Base-by-base conservation (phyloP, 1,140 invertebrate genomes). In the Listronotus bonariensis region DNA sequence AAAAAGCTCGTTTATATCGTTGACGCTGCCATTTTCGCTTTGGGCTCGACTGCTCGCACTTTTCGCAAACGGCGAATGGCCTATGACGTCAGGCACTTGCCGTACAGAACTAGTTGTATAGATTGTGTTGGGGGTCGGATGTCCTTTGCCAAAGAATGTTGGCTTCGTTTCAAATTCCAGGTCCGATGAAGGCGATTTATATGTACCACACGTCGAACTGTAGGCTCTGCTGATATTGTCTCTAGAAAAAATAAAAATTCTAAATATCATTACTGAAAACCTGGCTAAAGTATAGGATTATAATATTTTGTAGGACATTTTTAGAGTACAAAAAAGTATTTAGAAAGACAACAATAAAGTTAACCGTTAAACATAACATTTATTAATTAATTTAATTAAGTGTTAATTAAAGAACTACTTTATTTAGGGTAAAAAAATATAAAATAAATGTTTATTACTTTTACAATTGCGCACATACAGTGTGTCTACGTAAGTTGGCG, bases 11-110 rank as follows among this genome's bases (percentile, higher is more conserved):
- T 72, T 74, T 57, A 76, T 71, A 70, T 83, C 81, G 49, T 62
- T 69, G 17, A 72, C 63, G 67, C 75, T 78, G 17, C 73, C 74
- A 14, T 71, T 72, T 62, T 74, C 72, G 56, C 74, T 76, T 51
- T 71, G 76, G 8, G 75, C 70, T 53, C 51, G 52, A 60, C 78
- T 78, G 38, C 17, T 46, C 14, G 26, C 34, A 20, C 18, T 58
- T 10, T 49, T 82, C 14, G 12, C 10, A n/a, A 11, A 80, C 41
- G 85, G 79, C 62, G 84, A 83, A 69, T 84, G 85, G 76, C 87
- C 87, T 69, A 89, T 80, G 11, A 89, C 80, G 71, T 89, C 88
- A 0, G 88, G 88, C 65, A 86, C 88, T 74, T 84, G 85, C 67
- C 82, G 43, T 72, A 83, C 14, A 2, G 43, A 20, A 32, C 41